Conservation (phyloP, 2,888 invertebrate genomes). For the Drosophila parthenogenetica region DNA sequence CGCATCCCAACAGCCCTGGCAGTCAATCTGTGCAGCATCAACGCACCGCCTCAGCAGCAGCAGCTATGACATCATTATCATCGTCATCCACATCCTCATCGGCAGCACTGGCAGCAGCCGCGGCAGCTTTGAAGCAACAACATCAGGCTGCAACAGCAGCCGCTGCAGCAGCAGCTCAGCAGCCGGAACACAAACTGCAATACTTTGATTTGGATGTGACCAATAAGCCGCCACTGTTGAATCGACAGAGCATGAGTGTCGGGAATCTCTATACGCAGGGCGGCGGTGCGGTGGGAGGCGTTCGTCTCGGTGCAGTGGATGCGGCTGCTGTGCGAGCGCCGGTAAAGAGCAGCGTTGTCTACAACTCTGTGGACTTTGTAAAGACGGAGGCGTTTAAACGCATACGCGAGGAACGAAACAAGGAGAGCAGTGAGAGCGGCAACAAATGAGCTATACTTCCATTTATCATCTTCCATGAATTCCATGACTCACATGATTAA, state of each 20-base stretch:
- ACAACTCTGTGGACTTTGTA: slow-evolving; percentile 96
- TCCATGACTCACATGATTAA: slow-evolving; percentile 40
- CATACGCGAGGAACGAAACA: slow-evolving; percentile 89
- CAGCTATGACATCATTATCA: slow-evolving; percentile 61
- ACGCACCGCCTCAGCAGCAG: slow-evolving; percentile 77
- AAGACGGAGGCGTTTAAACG: slow-evolving; percentile 97
- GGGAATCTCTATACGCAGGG: slow-evolving; percentile 77
- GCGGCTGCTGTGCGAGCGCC: slow-evolving; percentile 85
- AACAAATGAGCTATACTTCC: slow-evolving; percentile 33
- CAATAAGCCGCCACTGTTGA: slow-evolving; percentile 85
- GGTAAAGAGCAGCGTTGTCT: slow-evolving; percentile 88
- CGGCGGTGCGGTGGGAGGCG: slow-evolving; percentile 47
- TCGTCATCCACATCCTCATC: slow-evolving; percentile 21
- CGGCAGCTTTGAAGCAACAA: slow-evolving; percentile 34
- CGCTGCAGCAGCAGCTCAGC: slow-evolving; percentile 57
- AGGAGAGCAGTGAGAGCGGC: slow-evolving; percentile 85
- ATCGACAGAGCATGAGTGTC: slow-evolving; percentile 80
- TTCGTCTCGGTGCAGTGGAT: slow-evolving; percentile 76
- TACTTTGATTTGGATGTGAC: slow-evolving; percentile 93
- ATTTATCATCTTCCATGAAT: slow-evolving; percentile 13
- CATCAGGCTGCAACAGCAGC: slow-evolving; percentile 30
- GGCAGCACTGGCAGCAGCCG: slow-evolving; percentile 34
- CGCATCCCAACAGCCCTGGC: slow-evolving; percentile 66
- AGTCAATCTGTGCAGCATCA: slow-evolving; percentile 77
- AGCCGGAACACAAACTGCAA: slow-evolving; percentile 87